Evolutionary conservation across 2,113 vertebrate genomes (phyloP).

Genomic region (Silurus meridionalis): DNA sequence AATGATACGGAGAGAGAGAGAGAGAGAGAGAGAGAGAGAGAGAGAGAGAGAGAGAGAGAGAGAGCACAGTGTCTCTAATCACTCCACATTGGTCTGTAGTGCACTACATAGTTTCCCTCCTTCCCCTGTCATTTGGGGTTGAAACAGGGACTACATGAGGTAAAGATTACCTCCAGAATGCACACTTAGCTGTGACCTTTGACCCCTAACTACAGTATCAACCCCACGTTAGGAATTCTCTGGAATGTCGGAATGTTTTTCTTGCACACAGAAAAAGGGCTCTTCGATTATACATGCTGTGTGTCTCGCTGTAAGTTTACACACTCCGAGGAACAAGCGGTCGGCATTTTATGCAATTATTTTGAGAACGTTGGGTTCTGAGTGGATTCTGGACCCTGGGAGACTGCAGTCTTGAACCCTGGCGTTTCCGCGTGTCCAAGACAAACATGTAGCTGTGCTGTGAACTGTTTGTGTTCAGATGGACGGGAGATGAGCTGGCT

Average conservation of each 20-base stretch:
- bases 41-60: too few species aligned
- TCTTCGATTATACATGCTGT: background rate
- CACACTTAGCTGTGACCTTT: conserved; percentile 24
- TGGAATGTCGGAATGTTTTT: background rate
- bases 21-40: too few species aligned
- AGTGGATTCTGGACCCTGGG: background rate
- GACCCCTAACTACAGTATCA: background rate
- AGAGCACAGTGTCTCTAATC: background rate
- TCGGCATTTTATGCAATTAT: too few species aligned
- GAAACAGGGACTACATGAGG: background rate
- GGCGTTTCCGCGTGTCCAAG: conserved; percentile 2
- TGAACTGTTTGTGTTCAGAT: conserved; percentile 1
- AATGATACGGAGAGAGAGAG: too few species aligned
- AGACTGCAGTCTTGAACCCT: background rate
- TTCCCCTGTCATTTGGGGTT: background rate
- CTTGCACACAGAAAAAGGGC: background rate
- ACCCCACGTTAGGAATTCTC: background rate
- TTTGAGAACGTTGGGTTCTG: background rate
- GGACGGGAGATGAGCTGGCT: conserved; percentile 21
- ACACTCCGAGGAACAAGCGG: background rate
- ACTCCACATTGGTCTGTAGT: background rate
- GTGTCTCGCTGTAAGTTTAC: background rate
- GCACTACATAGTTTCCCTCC: background rate
- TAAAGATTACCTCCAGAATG: conserved; percentile 22
- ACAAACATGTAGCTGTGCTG: conserved; percentile 33